Evolutionary conservation across 2,888 invertebrate species (phyloP).

Genomic region (Gasteruption jaculator): DNA sequence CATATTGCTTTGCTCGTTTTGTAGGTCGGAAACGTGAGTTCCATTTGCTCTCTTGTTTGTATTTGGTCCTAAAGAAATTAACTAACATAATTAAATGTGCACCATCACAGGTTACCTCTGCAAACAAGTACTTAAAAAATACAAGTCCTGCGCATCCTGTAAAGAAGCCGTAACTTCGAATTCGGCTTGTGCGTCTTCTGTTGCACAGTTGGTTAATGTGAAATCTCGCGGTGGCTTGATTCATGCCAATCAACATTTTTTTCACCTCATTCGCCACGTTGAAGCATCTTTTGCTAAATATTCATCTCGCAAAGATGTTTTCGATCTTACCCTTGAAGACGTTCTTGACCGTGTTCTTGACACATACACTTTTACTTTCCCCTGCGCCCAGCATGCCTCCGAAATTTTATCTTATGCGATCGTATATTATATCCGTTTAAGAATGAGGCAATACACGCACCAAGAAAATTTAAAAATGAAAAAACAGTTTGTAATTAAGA

Average conservation of each 20-base stretch:
- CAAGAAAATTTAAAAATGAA: conserved; percentile 11
- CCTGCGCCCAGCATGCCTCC: conserved; percentile 10
- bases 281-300: neutral
- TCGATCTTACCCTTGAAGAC: neutral
- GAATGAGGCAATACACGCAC: conserved; percentile 13
- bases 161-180: conserved; percentile 4
- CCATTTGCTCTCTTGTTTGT: too few relatives aligned
- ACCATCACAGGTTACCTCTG: conserved; percentile 11
- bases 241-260: conserved; percentile 9
- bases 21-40: too few relatives aligned
- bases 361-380: conserved; percentile 5
- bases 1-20: too few relatives aligned
- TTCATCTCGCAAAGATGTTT: neutral
- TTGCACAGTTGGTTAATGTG: conserved; percentile 10
- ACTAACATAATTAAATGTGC: too few relatives aligned
- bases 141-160: conserved; percentile 2
- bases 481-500: conserved; percentile 9
- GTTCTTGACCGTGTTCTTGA: too few relatives aligned
- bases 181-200: conserved; percentile 5
- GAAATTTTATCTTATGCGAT: conserved; percentile 10
- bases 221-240: conserved; percentile 10
- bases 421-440: conserved; percentile 14
- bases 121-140: too few relatives aligned
- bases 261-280: conserved; percentile 9
- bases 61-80: too few relatives aligned